Evolutionary conservation across 2,797 vertebrate genomes (phyloP).

Genomic region (Leucoraja ocellata): DNA sequence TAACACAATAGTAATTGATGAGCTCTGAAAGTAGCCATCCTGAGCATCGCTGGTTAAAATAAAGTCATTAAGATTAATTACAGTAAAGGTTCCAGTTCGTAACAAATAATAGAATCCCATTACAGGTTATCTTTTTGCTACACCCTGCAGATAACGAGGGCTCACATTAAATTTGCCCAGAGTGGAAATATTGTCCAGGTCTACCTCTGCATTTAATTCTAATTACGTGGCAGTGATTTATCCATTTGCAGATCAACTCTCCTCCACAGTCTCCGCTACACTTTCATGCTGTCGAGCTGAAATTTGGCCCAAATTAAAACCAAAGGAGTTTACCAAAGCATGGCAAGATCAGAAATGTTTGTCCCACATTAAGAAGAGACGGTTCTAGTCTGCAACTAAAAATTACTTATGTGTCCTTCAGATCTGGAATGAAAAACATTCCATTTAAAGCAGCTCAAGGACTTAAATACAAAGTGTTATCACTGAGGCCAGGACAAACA

Average conservation of each 20-base stretch:
- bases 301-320: too few species aligned
- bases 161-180: background rate
- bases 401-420: background rate
- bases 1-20: background rate
- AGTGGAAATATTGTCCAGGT: background rate
- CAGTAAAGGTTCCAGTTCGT: background rate
- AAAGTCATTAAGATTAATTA: background rate
- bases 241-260: too few species aligned
- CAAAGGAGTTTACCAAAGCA: background rate
- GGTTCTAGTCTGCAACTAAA: background rate
- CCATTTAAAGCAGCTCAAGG: constrained; percentile 5
- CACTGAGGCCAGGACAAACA: background rate
- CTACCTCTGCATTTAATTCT: background rate
- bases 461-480: background rate
- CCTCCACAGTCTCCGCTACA: too few species aligned
- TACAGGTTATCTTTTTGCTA: background rate
- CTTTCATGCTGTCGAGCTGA: too few species aligned
- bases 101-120: background rate
- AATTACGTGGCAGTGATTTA: too few species aligned
- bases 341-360: background rate
- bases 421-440: background rate
- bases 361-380: background rate
- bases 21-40: background rate
- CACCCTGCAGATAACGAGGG: background rate
- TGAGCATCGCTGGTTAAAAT: background rate